A percentile compares a stretch with the other conserved stretches of the same genome.
These are phyloP conservation scores for Crotalus horridus DNA, from an alignment of 2,113 vertebrate species.

Conservation along the genomic window DNA sequence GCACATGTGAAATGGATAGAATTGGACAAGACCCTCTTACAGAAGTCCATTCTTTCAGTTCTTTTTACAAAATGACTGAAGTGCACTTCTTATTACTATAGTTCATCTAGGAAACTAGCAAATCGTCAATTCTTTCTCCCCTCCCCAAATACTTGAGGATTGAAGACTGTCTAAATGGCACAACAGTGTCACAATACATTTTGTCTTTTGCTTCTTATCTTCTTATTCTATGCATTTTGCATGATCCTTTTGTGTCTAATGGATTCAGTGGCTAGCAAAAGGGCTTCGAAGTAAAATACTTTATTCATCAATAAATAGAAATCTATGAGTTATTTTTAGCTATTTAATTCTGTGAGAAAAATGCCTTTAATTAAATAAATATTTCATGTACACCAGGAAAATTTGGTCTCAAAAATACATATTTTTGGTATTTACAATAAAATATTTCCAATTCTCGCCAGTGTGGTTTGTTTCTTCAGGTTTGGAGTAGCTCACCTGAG, in stretches of 20 bases:
- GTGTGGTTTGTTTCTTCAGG: not conserved
- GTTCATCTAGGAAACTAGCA: not conserved
- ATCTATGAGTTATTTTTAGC: not conserved
- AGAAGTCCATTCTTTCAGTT: not conserved
- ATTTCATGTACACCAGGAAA: not conserved
- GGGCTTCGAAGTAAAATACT: not conserved
- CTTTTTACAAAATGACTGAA: not conserved
- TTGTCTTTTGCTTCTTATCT: not conserved
- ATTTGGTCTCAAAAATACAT: not conserved
- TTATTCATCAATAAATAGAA: not conserved
- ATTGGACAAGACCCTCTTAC: not conserved
- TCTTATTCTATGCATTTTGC: not conserved
- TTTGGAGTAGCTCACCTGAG: not conserved
- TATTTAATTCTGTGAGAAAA: not conserved
- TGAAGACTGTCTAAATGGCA: not conserved
- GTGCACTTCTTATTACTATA: not conserved
- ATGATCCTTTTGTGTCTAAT: not conserved
- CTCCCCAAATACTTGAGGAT: not conserved
- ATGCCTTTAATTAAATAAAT: not conserved
- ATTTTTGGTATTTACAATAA: not conserved
- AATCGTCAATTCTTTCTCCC: not conserved
- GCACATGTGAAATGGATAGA: not conserved
- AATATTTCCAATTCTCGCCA: not conserved
- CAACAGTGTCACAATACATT: not conserved
- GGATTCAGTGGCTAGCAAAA: not conserved